Percentiles rank a stretch among this genome's conserved stretches.
Evolutionary conservation across 2,113 vertebrate genomes (phyloP).

Genomic region (Ia io): DNA sequence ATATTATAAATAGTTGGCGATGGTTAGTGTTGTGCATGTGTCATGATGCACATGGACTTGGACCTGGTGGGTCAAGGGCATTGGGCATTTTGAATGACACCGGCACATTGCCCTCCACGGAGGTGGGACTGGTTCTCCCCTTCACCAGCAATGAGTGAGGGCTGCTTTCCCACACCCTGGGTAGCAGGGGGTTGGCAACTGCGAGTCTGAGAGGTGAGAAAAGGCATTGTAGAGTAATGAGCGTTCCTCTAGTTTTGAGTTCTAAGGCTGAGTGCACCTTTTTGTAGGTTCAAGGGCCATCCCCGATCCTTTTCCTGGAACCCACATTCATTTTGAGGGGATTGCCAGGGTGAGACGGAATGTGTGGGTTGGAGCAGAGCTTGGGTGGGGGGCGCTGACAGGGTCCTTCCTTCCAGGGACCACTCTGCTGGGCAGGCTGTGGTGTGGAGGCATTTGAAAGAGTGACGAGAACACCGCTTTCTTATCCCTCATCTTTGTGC

Average conservation of each 20-base stretch:
- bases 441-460: background rate
- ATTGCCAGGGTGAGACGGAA: accelerated
- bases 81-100: background rate
- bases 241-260: background rate
- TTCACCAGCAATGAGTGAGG: background rate
- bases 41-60: background rate
- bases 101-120: background rate
- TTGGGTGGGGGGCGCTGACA: accelerated
- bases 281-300: background rate
- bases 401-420: background rate
- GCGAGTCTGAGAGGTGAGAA: background rate
- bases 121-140: background rate
- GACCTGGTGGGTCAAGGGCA: background rate
- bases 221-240: background rate
- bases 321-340: background rate
- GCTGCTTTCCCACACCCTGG: background rate
- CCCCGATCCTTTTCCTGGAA: background rate
- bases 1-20: accelerated
- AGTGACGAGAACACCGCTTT: background rate
- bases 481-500: background rate
- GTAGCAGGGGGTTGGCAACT: no score
- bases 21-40: accelerated
- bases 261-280: background rate
- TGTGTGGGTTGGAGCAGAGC: background rate
- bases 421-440: background rate